Conservation (phyloP, 2,797 vertebrate species). For the Sparus aurata region DNA sequence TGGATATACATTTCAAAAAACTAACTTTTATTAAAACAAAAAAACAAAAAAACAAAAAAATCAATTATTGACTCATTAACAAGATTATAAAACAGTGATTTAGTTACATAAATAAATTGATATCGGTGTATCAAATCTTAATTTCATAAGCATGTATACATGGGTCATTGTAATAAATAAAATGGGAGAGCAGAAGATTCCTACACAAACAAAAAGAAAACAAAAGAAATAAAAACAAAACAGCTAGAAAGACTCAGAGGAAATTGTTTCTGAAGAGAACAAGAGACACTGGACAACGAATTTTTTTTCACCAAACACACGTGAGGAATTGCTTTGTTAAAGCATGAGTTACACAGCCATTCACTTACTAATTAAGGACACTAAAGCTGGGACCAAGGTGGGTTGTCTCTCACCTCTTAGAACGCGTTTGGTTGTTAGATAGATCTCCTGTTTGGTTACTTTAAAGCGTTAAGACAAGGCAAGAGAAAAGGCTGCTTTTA, state of each 20-base stretch:
- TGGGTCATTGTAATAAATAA: conserved; percentile 99
- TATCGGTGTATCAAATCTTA: conserved; percentile 99
- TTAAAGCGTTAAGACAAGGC: conserved; percentile 99
- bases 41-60: conserved; percentile 82
- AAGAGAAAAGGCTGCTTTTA: conserved; percentile 99
- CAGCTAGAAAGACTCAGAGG: conserved; percentile 86
- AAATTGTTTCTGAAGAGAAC: conserved; percentile 96
- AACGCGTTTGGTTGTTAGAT: conserved; percentile 97
- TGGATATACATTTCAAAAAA: conserved; percentile 88
- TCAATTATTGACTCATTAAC: conserved; percentile 98
- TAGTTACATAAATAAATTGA: conserved; percentile 99
- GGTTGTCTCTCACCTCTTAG: conserved; percentile 94
- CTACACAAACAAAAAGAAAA: conserved; percentile 84
- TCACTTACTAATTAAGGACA: conserved; percentile 98
- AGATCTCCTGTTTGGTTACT: conserved; percentile 99
- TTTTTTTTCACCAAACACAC: conserved; percentile 95
- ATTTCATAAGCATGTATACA: conserved; percentile 99
- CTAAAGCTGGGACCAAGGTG: conserved; percentile 96
- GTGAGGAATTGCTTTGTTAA: conserved; percentile 92
- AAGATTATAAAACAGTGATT: conserved; percentile 99
- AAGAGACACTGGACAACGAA: conserved; percentile 95
- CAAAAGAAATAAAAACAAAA: conserved; percentile 58
- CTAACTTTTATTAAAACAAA: conserved; percentile 99
- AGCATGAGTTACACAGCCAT: conserved; percentile 98
- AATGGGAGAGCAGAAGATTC: conserved; percentile 93